Evolutionary conservation across 1,140 invertebrate genomes (phyloP).

Genomic region (Myzus persicae): DNA sequence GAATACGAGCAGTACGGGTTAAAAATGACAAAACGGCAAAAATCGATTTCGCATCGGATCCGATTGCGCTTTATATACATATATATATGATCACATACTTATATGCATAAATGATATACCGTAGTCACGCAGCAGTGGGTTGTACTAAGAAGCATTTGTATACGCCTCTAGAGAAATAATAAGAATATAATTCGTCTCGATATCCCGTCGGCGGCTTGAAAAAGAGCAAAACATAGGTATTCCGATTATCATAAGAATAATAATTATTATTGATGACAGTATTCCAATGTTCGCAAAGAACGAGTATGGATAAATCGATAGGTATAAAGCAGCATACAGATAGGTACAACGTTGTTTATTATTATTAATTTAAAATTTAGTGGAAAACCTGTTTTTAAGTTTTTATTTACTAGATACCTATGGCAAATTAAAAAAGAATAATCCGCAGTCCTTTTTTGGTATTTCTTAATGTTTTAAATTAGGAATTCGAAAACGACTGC

Average conservation of each 20-base stretch:
- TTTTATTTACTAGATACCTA: too few relatives aligned
- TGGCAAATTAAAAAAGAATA: too few relatives aligned
- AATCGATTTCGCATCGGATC: slow-evolving; percentile 1
- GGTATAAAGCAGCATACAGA: too few relatives aligned
- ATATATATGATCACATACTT: background rate
- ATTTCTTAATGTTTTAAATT: too few relatives aligned
- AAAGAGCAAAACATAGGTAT: background rate
- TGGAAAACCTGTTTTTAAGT: too few relatives aligned
- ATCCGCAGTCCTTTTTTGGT: too few relatives aligned
- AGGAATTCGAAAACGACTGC: too few relatives aligned
- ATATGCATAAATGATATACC: background rate
- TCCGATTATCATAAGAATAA: background rate
- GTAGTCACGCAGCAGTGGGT: background rate
- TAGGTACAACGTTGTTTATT: too few relatives aligned
- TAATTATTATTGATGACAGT: background rate
- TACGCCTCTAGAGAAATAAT: background rate
- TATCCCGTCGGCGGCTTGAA: background rate
- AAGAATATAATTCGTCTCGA: background rate
- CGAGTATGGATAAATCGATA: too few relatives aligned
- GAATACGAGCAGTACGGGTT: background rate
- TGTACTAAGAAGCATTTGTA: background rate
- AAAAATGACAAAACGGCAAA: slow-evolving; percentile 5
- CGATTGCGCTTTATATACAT: background rate
- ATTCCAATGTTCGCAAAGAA: background rate
- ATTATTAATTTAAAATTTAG: too few relatives aligned